These are phyloP conservation scores for Campaea margaritaria DNA, from an alignment of 2,888 invertebrate species.

Conservation along the genomic window DNA sequence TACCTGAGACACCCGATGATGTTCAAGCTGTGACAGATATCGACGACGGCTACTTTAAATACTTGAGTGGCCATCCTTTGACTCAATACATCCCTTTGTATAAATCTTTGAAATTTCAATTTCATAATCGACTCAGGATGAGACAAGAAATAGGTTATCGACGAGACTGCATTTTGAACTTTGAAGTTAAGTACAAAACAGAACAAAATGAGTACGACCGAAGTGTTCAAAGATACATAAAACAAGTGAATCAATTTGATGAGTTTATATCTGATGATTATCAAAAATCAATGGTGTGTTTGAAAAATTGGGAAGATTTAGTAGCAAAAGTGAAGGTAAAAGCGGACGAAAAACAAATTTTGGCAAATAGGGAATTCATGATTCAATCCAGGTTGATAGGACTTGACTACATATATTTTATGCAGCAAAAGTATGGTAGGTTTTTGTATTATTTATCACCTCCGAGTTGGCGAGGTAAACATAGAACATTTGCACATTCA, in stretches of 20 bases:
- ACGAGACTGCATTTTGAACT: conserved; percentile 78
- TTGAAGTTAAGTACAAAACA: conserved; percentile 81
- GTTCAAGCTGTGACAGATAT: conserved; percentile 56
- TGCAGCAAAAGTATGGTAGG: conserved; percentile 87
- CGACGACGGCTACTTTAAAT: conserved; percentile 61
- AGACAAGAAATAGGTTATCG: conserved; percentile 70
- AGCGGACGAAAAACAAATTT: conserved; percentile 70
- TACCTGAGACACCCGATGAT: conserved; percentile 53
- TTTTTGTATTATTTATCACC: conserved; percentile 88
- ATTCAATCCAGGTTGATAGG: conserved; percentile 80
- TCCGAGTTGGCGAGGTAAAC: conserved; percentile 83
- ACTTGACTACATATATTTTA: conserved; percentile 86
- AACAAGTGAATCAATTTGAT: conserved; percentile 85
- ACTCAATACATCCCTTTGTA: conserved; percentile 52
- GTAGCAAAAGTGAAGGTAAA: conserved; percentile 70
- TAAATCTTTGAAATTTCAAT: conserved; percentile 60
- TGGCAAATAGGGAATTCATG: conserved; percentile 69
- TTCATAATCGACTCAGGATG: conserved; percentile 55
- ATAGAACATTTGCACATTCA: conserved; percentile 81
- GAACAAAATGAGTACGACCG: conserved; percentile 81
- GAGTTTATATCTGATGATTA: conserved; percentile 87
- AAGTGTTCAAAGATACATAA: conserved; percentile 74
- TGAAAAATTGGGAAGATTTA: conserved; percentile 80
- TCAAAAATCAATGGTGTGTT: conserved; percentile 82
- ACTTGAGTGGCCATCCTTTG: conserved; percentile 54